Base-by-base conservation (phyloP, 35 echinoderm and acorn worm genomes). In the Apostichopus californicus region DNA sequence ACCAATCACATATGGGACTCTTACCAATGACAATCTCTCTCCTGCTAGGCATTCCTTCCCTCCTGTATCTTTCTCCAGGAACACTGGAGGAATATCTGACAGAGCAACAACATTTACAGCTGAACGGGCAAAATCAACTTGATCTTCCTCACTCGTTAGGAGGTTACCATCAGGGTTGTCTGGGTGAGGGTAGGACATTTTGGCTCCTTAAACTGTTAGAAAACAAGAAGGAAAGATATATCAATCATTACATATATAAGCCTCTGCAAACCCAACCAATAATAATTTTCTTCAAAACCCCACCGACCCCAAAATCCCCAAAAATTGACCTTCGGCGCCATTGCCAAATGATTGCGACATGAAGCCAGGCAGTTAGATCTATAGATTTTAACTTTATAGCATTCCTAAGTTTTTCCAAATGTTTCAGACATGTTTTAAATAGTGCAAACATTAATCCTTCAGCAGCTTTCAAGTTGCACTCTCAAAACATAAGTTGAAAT, bases 91-190 rank as follows among this genome's bases (percentile, higher is more conserved):
- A 91, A 91, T 79, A 12, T 91, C 73, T 64, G 71, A 53, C 12
- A 79, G 1, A 54, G 71, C 21, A 17, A 91, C 73, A 91, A 91
- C 56, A 59, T 91, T 54, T 4, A 91, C 73, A 17, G 89, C 89
- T 61, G 89, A 15, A n/a, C 89, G 52, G 53, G 89, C 72, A 91
- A 91, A 91, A 73, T 91, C 89, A 0, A 79, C 72, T 79, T 91
- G 12, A 79, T 91, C 89, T 21, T 54, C 89, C 54, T 10, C 89
- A 8, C 15, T 34, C 10, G 86, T 12, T 52, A 91, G 26, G 77
- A 91, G 79, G 52, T 24, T 11, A 7, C 89, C 89, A 91, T 91
- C 89, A 26, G 75, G 72, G 61, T 91, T 52, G 55, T 15, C 73
- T 57, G 89, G 13, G 11, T 46, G 15, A 7, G 63, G 61, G 21